Evolutionary conservation across 2,888 invertebrate species (phyloP), one percentile per base, ranked within the genome.

Genomic region (Spicauda simplicius): DNA sequence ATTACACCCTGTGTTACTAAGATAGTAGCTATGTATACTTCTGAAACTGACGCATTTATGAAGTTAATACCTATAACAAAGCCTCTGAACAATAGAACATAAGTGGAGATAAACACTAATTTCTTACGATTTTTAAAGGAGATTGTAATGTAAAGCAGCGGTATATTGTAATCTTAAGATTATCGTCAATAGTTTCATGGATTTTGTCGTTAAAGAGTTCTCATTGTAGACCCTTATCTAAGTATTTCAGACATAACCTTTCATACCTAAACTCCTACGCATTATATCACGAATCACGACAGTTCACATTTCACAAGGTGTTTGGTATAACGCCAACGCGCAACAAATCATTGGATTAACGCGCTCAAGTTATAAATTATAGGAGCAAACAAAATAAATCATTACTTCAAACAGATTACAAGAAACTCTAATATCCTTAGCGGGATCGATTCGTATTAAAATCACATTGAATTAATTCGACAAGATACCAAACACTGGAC

Each of bases 351-450:
- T 50, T 66, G 54, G 30, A 60, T 66, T 55, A 56, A 56, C 60
- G 55, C 50, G 66, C 66, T 55, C 54, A 61, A 66, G 66, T 56
- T 56, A 66, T 66, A 66, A 66, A 66, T 66, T 66, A 66, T 60
- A 55, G 30, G 48, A 37, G 25, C 54, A 66, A 66, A 66, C 60
- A 59, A 54, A 60, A 66, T 66, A 66, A 66, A 66, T 66, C 66
- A 66, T 55, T 19, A 33, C 10, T 66, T 45, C 48, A 60, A 66
- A 66, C 60, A 61, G 66, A 60, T 60, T 60, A 66, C 65, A 66
- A n/a, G 66, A 55, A 60, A 60, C 25, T 37, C 20, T 55, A 60
- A 66, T 66, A 66, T 66, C 66, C 59, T 33, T 6, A 55, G 16
- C 45, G 19, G 54, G 33, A 66, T 66, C 66, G 66, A 66, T 55